A percentile compares a stretch with the other conserved stretches of the same genome.
These are phyloP conservation scores for Gallinago jamesoni DNA, from an alignment of 2,113 vertebrate genomes.

Conservation along the genomic window DNA sequence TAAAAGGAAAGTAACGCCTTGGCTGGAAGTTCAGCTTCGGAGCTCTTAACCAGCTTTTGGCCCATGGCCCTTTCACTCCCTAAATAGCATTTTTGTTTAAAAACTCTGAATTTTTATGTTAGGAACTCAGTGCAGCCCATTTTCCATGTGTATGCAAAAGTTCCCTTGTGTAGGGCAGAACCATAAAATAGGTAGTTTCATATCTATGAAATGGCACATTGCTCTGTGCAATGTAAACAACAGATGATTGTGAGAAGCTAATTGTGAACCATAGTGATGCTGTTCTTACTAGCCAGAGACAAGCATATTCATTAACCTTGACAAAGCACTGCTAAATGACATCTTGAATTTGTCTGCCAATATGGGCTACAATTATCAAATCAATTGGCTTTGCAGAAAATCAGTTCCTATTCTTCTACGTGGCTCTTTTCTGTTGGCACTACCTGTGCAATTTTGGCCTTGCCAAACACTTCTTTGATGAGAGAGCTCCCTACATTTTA, in stretches of 20 bases:
- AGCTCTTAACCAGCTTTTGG: neutral
- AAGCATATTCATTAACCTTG: constrained; percentile 77
- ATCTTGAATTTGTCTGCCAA: constrained; percentile 77
- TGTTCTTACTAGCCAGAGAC: constrained; percentile 58
- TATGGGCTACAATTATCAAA: constrained; percentile 80
- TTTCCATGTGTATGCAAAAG: neutral
- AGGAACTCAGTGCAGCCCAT: neutral
- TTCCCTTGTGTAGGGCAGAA: neutral
- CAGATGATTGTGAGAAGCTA: constrained; percentile 63
- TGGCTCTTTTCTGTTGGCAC: constrained; percentile 70
- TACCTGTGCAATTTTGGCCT: constrained; percentile 72
- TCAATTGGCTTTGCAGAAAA: constrained; percentile 76
- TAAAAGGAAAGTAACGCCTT: neutral
- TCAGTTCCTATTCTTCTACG: constrained; percentile 76
- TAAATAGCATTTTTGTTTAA: constrained; percentile 21
- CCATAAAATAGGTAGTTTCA: constrained; percentile 44
- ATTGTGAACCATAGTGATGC: constrained; percentile 56
- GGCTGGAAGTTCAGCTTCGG: neutral
- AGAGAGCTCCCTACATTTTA: constrained; percentile 58
- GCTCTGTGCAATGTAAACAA: constrained; percentile 55
- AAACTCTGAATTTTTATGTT: constrained; percentile 36
- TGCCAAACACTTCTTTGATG: constrained; percentile 58
- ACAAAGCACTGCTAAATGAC: constrained; percentile 71
- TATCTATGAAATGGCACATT: constrained; percentile 27
- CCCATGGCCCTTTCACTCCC: neutral